Evolutionary conservation across 2,888 invertebrate genomes (phyloP).

Genomic region (Meganola albula): DNA sequence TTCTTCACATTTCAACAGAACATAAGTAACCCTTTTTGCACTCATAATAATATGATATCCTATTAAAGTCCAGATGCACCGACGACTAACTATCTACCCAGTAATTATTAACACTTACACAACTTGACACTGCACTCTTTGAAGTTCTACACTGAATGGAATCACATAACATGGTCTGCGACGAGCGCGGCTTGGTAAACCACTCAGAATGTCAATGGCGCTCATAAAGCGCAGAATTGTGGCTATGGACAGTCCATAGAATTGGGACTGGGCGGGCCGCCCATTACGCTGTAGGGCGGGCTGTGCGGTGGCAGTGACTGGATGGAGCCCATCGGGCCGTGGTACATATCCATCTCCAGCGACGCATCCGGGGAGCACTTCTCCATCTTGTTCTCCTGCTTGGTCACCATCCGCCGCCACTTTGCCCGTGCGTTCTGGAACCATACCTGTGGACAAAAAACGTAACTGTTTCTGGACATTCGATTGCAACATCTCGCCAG

Average conservation of each 20-base stretch:
- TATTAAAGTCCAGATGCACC: slow-evolving; percentile 3
- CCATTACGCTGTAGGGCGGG: slow-evolving; percentile 83
- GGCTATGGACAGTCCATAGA: slow-evolving; percentile 86
- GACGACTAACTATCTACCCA: slow-evolving; percentile 1
- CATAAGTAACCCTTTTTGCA: slow-evolving; percentile 10
- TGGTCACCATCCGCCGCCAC: slow-evolving; percentile 92
- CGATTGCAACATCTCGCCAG: slow-evolving; percentile 36
- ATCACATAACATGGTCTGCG: slow-evolving; percentile 5
- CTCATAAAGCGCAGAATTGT: slow-evolving; percentile 64
- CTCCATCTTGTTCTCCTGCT: slow-evolving; percentile 86
- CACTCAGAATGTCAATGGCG: slow-evolving; percentile 36
- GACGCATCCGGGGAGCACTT: slow-evolving; percentile 82
- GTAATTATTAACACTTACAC: slow-evolving; percentile 8
- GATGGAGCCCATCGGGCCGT: slow-evolving; percentile 81
- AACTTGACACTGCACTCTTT: slow-evolving; percentile 13
- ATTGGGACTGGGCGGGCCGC: slow-evolving; percentile 82
- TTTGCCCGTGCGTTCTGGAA: slow-evolving; percentile 97
- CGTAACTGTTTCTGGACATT: slow-evolving; percentile 31
- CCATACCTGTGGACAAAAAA: slow-evolving; percentile 88
- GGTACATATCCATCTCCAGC: slow-evolving; percentile 80
- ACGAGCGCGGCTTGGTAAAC: slow-evolving; percentile 21
- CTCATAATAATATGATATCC: slow-evolving; percentile 4
- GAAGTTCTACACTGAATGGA: slow-evolving; percentile 1
- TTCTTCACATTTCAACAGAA: slow-evolving; percentile 9
- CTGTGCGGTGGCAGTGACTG: slow-evolving; percentile 83